These are phyloP conservation scores for Pimephales promelas DNA, from an alignment of 2,113 vertebrate species.

Conservation along the genomic window DNA sequence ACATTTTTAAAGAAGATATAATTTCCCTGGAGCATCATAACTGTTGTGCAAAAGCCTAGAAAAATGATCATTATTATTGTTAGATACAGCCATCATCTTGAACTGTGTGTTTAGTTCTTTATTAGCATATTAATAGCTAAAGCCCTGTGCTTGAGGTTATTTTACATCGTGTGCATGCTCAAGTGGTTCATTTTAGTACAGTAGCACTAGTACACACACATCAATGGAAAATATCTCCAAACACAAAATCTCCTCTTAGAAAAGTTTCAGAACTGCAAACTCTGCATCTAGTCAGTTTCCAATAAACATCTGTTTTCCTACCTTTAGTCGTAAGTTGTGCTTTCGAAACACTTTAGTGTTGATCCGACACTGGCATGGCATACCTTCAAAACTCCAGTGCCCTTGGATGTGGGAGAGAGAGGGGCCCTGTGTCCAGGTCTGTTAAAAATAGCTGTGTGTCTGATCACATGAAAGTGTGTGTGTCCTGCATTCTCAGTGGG, in stretches of 20 bases:
- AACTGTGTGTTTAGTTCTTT: not conserved
- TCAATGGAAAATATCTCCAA: not conserved
- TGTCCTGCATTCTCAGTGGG: conserved; percentile 55
- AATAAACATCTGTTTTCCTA: conserved; percentile 53
- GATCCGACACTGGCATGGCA: conserved; percentile 56
- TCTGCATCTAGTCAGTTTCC: not conserved
- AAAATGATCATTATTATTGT: not conserved
- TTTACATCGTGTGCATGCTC: not conserved
- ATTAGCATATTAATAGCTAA: not conserved
- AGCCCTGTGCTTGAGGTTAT: not conserved
- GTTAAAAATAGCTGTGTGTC: conserved; percentile 76
- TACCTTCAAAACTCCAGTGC: conserved; percentile 59
- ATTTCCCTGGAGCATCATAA: not conserved
- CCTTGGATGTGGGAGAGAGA: conserved; percentile 67
- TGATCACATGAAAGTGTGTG: conserved; percentile 70
- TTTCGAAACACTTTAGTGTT: conserved; percentile 55
- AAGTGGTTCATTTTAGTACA: not conserved
- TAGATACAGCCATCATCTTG: not conserved
- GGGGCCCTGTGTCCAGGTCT: conserved; percentile 52
- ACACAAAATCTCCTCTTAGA: not conserved
- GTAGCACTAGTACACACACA: not conserved
- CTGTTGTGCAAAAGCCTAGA: not conserved
- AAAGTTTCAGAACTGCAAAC: not conserved
- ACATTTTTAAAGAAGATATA: not conserved
- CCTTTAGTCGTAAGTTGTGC: conserved; percentile 61